A percentile compares a stretch with the other conserved stretches of the same genome.
These are phyloP conservation scores for Vidua chalybeata DNA, from an alignment of 2,113 vertebrate genomes.

Conservation along the genomic window DNA sequence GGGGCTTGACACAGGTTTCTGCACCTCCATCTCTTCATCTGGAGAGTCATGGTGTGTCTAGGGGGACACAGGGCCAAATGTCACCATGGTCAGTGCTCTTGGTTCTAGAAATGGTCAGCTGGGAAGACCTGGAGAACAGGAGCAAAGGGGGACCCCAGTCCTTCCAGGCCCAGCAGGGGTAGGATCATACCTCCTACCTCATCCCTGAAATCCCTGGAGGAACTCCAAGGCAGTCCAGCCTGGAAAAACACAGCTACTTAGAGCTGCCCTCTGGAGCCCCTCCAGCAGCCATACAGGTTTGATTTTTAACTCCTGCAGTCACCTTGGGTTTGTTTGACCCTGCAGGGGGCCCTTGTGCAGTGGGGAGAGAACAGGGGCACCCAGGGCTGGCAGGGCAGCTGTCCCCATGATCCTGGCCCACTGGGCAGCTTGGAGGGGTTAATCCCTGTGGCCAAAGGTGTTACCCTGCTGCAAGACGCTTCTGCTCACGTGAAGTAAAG, in stretches of 20 bases:
- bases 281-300: background rate
- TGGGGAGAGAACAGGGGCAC: background rate
- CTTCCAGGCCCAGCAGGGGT: rapidly evolving
- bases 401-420: background rate
- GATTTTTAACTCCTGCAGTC: background rate
- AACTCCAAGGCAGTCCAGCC: background rate
- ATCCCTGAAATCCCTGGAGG: background rate
- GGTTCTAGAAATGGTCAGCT: background rate
- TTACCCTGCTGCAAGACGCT: background rate
- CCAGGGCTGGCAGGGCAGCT: background rate
- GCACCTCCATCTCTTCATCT: background rate
- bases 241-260: no score
- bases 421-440: background rate
- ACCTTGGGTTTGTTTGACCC: background rate
- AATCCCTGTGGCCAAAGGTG: background rate
- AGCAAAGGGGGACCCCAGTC: no score
- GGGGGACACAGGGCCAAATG: no score
- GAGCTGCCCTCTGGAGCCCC: background rate
- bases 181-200: background rate
- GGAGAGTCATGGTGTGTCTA: rapidly evolving
- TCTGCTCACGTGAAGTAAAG: background rate
- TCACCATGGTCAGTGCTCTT: rapidly evolving
- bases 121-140: rapidly evolving
- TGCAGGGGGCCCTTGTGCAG: rapidly evolving
- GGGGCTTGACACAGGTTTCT: background rate